Evolutionary conservation across 2,797 vertebrate species (phyloP), one percentile per base, ranked within the genome.

Genomic region (Channallabes apus): DNA sequence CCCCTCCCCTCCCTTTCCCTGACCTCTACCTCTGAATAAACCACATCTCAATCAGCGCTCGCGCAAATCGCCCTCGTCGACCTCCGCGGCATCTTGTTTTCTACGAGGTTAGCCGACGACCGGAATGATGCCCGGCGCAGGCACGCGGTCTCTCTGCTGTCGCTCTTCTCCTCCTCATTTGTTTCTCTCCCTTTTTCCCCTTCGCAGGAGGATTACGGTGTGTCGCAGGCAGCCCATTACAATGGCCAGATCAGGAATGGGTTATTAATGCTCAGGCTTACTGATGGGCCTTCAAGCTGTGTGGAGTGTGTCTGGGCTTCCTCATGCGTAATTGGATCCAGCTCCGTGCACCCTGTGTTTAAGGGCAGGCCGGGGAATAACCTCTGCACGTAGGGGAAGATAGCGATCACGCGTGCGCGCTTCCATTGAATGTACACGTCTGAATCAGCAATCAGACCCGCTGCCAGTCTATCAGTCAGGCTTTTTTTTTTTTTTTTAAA

Each of bases 191-290:
- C 61, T 5, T 5, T n/a, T n/a, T 92, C 91, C 59, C 82, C 92
- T 92, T 94, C 92, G 93, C 93, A 54, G 92, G 93, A 95, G 96
- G 95, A 95, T 96, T 96, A 96, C 94, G 94, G 95, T 95, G 95
- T 94, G 95, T 96, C 96, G 95, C 94, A 93, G 94, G 92, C 95
- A 96, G 96, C 96, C 96, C 95, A 95, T 96, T 96, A 96, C 96
- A 97, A 96, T 96, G 94, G 94, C 89, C 96, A 96, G 96, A 92
- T 92, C 95, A 94, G 95, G 89, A 85, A 93, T 92, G 76, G 95
- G 94, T 96, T 97, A 97, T 97, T 97, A 96, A 96, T 97, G 95
- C 94, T 91, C 91, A 91, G 91, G 93, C 93, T 94, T 95, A 94
- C 95, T 94, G 96, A 96, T 94, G 95, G 95, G 93, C 94, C 96